phyloP scores from a whole-genome alignment of 1,140 invertebrate genomes.

The Rhynchophorus ferrugineus region DNA sequence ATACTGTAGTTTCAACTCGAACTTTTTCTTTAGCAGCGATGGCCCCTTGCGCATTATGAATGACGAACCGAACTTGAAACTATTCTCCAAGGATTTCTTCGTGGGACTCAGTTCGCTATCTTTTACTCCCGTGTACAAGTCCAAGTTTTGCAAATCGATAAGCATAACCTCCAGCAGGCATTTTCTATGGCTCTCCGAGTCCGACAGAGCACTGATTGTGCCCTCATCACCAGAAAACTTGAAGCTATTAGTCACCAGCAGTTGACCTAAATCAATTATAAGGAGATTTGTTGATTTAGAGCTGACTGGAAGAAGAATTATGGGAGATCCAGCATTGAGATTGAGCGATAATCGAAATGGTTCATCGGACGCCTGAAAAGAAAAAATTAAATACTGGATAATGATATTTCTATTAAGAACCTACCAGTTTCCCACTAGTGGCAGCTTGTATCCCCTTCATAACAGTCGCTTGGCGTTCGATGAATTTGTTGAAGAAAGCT shows the following conservation, averaged over 20 bases:
- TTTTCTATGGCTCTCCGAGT: conserved; percentile 26
- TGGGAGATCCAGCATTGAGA: conserved; percentile 69
- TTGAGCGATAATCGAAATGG: conserved; percentile 51
- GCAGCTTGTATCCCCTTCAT: conserved; percentile 51
- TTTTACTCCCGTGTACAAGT: conserved; percentile 62
- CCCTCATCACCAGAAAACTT: conserved; percentile 49
- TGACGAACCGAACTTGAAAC: conserved; percentile 46
- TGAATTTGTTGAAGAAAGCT: conserved; percentile 79
- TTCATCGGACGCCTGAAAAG: conserved; percentile 23
- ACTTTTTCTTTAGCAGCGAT: conserved; percentile 70
- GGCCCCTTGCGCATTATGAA: conserved; percentile 48
- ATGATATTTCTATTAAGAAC: too few species aligned
- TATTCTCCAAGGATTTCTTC: conserved; percentile 23
- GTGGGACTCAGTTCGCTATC: conserved; percentile 27
- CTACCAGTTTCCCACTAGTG: conserved; percentile 34
- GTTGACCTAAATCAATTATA: conserved; percentile 72
- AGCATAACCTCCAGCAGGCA: conserved; percentile 70
- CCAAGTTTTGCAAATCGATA: conserved; percentile 73
- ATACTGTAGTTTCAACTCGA: conserved; percentile 68
- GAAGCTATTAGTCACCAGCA: conserved; percentile 73
- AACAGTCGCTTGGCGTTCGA: conserved; percentile 64
- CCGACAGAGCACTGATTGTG: conserved; percentile 47
- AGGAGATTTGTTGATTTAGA: conserved; percentile 71
- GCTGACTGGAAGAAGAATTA: conserved; percentile 81
- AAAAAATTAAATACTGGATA: conserved; percentile 4